Evolutionary conservation across 2,888 invertebrate species (phyloP).

Genomic region (Cantharis rufa): DNA sequence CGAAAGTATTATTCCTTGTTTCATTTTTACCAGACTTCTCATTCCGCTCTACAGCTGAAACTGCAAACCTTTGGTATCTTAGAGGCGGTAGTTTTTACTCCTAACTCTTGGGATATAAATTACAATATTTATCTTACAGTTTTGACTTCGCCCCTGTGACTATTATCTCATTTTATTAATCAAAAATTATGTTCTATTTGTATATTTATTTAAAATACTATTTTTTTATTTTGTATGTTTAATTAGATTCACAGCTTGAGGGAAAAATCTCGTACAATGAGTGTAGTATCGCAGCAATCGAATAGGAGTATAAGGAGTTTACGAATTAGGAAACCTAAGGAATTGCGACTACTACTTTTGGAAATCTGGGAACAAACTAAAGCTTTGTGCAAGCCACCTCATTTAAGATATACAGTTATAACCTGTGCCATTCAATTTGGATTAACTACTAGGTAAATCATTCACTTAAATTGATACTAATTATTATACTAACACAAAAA

Average conservation of each 20-base stretch:
- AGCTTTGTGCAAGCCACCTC: slow-evolving; percentile 73
- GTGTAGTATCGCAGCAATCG: slow-evolving; percentile 66
- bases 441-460: slow-evolving; percentile 69
- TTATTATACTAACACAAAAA: not conserved
- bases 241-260: slow-evolving; percentile 70
- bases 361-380: slow-evolving; percentile 79
- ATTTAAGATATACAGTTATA: slow-evolving; percentile 73
- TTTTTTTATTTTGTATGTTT: not conserved
- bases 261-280: slow-evolving; percentile 68
- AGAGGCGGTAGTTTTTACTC: too few species aligned
- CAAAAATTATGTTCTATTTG: too few species aligned
- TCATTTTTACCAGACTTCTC: too few species aligned
- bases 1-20: too few species aligned
- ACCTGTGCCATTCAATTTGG: slow-evolving; percentile 85
- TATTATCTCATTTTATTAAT: too few species aligned
- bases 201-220: too few species aligned
- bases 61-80: too few species aligned
- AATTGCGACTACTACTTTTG: slow-evolving; percentile 67
- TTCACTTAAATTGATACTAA: not conserved
- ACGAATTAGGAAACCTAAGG: slow-evolving; percentile 73
- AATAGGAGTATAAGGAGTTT: slow-evolving; percentile 70
- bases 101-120: too few species aligned
- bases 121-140: too few species aligned
- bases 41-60: too few species aligned
- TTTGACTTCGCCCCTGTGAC: too few species aligned